Evolutionary conservation across 64 coral and sea anemone genomes (phyloP).

Genomic region (Pocillopora damicornis): DNA sequence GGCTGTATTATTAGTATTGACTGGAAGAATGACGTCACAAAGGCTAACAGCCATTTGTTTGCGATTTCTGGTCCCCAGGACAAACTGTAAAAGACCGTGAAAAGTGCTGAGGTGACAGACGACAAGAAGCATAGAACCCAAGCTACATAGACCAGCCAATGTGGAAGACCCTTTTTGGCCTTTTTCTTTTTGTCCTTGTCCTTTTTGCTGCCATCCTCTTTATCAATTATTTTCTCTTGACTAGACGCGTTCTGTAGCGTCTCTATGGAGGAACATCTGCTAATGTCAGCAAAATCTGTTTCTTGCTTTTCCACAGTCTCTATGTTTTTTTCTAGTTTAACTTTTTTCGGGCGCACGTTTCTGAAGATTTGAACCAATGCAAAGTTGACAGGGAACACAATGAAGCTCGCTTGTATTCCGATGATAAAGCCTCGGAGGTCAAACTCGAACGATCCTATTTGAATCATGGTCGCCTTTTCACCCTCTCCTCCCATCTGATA

Average conservation of each 20-base stretch:
- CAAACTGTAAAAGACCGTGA: conserved; percentile 89
- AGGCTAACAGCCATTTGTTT: conserved; percentile 84
- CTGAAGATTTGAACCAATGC: conserved; percentile 87
- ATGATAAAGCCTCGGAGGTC: conserved; percentile 65
- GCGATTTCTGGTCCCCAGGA: conserved; percentile 81
- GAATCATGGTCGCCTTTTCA: conserved; percentile 23
- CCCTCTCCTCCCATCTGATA: conserved; percentile 52
- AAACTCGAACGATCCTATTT: conserved; percentile 49
- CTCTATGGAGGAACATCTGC: conserved; percentile 10
- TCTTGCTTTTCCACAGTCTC: not conserved
- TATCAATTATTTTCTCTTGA: not conserved
- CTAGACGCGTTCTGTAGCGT: not conserved
- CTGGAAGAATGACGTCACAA: conserved; percentile 82
- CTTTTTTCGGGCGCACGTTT: conserved; percentile 66
- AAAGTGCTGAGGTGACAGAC: conserved; percentile 34
- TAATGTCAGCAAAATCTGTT: conserved; percentile 20
- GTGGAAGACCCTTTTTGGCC: conserved; percentile 63
- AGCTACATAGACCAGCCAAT: conserved; percentile 69
- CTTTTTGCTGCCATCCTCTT: not conserved
- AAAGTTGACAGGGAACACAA: conserved; percentile 90
- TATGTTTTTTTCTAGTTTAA: not conserved
- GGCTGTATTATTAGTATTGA: conserved; percentile 89
- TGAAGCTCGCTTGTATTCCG: conserved; percentile 80
- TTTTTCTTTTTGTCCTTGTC: conserved; percentile 32
- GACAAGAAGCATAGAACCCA: conserved; percentile 60